Base-by-base conservation (phyloP, 2,888 invertebrate genomes). In the Saturnia japonica region DNA sequence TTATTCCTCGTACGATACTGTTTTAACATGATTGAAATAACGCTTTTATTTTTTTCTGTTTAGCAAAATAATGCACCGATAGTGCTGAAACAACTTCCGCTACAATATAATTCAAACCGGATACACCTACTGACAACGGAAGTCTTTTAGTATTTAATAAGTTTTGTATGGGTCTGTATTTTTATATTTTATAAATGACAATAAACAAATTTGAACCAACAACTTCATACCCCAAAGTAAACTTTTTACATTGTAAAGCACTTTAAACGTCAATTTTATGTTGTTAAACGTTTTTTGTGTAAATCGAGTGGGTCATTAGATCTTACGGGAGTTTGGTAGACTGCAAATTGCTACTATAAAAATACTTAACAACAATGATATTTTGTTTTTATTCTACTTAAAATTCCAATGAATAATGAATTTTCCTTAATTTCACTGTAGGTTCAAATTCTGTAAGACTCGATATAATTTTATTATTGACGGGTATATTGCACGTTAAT, bases 261-360 rank as follows among this genome's bases (percentile, higher is more conserved):
- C 9, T 40, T 40, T 64, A 64, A 64, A 64, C 16, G 64, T 64
- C 40, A 64, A 64, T 40, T 64, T 64, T n/a, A 40, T 40, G 64
- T 64, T 64, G 64, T 64, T 64, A 64, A 64, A 16, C 64, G 40
- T 64, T 64, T 64, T 40, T 64, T 40, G 19, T 64, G 40, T 40
- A 64, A 64, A 40, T 9, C 40, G 40, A 64, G 6, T n/a, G 19
- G 40, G 3, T 62, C 34, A 40, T 62, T 62, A 62, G 62, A 57
- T 64, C 1, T 64, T 40, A n/a, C n/a, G 40, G 40, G n/a, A 40
- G 64, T 64, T 64, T n/a, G 64, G 64, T 40, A 64, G 64, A 40
- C n/a, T 40, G 64, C n/a, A 64, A 40, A 64, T 40, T 64, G 64
- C 8, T 40, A 9, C 22, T 64, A 64, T 64, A 64, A 64, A 62